Evolutionary conservation across 2,888 invertebrate species (phyloP).

Genomic region (Thymelicus sylvestris): DNA sequence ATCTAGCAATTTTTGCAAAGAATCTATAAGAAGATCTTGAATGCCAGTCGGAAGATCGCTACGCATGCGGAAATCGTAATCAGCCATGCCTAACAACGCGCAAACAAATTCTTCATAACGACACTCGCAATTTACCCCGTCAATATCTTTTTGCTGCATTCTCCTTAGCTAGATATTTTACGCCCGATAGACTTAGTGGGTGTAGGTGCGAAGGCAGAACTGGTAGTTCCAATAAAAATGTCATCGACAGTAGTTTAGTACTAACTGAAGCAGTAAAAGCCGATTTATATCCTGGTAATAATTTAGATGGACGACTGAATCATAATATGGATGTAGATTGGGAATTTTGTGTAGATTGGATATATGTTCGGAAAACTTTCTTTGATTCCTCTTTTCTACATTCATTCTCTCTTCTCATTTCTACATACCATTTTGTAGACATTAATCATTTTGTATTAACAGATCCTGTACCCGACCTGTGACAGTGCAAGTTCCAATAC

Average conservation of each 20-base stretch:
- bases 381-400: background rate
- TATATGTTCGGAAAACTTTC: background rate
- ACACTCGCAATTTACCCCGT: conserved; percentile 24
- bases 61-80: conserved; percentile 8
- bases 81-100: conserved; percentile 15
- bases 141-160: conserved; percentile 28
- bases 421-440: too few species aligned
- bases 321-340: background rate
- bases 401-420: too few species aligned
- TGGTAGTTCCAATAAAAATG: conserved; percentile 33
- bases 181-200: conserved; percentile 27
- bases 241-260: conserved; percentile 31
- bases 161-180: conserved; percentile 25
- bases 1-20: background rate
- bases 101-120: conserved; percentile 25
- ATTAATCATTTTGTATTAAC: too few species aligned
- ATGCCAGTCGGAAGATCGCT: background rate
- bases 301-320: conserved; percentile 9
- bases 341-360: background rate
- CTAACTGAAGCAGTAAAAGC: conserved; percentile 23
- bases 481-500: too few species aligned
- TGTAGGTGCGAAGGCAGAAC: conserved; percentile 25
- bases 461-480: too few species aligned
- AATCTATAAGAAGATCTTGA: background rate
- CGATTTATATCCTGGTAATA: conserved; percentile 24